phyloP scores from a whole-genome alignment of 2,888 invertebrate species.

The Lissonota sp. region DNA sequence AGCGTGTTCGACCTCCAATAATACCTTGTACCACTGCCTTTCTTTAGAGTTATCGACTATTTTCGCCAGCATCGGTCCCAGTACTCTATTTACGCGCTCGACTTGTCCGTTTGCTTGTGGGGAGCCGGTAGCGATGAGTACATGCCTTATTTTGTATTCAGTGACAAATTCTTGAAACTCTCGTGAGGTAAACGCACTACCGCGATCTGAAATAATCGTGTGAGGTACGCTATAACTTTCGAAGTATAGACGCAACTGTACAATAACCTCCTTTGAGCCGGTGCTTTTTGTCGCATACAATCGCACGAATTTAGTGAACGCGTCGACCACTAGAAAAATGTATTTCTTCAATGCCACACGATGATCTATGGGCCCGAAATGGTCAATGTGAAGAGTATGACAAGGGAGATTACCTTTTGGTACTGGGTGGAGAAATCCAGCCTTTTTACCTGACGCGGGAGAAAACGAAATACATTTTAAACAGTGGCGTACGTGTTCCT shows the following conservation, averaged over 20 bases:
- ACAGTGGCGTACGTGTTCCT: constrained; percentile 51
- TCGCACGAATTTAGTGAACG: constrained; percentile 36
- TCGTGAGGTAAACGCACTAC: neutral
- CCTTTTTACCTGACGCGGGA: constrained; percentile 48
- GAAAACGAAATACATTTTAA: constrained; percentile 52
- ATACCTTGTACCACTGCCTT: no score
- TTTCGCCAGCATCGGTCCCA: no score
- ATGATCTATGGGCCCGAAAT: constrained; percentile 52
- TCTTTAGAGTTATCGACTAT: no score
- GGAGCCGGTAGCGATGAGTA: constrained; percentile 29
- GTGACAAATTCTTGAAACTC: constrained; percentile 54
- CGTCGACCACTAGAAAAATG: constrained; percentile 38
- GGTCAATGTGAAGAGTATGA: constrained; percentile 58
- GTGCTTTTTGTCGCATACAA: constrained; percentile 50
- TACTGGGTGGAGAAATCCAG: constrained; percentile 60
- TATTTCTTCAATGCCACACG: constrained; percentile 32
- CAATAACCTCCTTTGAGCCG: constrained; percentile 44
- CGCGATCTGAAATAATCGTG: constrained; percentile 46
- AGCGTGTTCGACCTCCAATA: no score
- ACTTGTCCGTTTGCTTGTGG: no score
- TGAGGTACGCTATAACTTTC: constrained; percentile 39
- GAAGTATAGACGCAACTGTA: constrained; percentile 36
- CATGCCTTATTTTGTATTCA: constrained; percentile 64
- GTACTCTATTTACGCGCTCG: no score
- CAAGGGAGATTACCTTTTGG: constrained; percentile 65